Conservation (phyloP, 2,888 invertebrate genomes). For the Hoplodrina blanda region DNA sequence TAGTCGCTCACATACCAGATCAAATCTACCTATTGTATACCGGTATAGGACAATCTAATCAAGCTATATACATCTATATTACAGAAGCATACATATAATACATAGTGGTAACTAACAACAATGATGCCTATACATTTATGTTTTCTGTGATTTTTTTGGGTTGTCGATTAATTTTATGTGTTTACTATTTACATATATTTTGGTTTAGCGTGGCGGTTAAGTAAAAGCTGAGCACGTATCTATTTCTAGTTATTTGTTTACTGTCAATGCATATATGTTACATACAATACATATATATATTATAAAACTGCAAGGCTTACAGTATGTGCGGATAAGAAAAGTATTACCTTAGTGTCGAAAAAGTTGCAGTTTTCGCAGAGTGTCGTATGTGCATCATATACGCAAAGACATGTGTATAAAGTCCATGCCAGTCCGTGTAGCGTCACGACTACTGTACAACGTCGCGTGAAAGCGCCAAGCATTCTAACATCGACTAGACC, state of each 20-base stretch:
- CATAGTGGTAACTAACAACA: conserved; percentile 56
- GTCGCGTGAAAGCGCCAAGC: conserved; percentile 83
- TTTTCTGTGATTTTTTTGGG: conserved; percentile 39
- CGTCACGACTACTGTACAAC: conserved; percentile 65
- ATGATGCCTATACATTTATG: conserved; percentile 53
- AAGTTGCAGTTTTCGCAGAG: conserved; percentile 44
- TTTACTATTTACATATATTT: conserved; percentile 61
- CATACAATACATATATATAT: conserved; percentile 44
- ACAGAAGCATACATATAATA: conserved; percentile 76
- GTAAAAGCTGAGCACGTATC: conserved; percentile 54
- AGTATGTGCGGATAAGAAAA: conserved; percentile 49
- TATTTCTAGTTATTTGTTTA: conserved; percentile 50
- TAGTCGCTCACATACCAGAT: conserved; percentile 90
- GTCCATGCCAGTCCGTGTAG: conserved; percentile 58
- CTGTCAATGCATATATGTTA: conserved; percentile 66
- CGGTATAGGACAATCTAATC: conserved; percentile 64
- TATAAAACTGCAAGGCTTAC: conserved; percentile 46
- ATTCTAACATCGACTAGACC: conserved; percentile 84
- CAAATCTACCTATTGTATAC: conserved; percentile 64
- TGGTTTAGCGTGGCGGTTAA: conserved; percentile 56
- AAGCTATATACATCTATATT: conserved; percentile 75
- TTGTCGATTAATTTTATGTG: conserved; percentile 36
- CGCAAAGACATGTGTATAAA: conserved; percentile 49
- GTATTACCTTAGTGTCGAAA: conserved; percentile 44
- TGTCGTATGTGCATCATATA: conserved; percentile 59